Evolutionary conservation across 1,140 invertebrate species (phyloP), one percentile per base, ranked within the genome.

Genomic region (Condylostylus longicornis): DNA sequence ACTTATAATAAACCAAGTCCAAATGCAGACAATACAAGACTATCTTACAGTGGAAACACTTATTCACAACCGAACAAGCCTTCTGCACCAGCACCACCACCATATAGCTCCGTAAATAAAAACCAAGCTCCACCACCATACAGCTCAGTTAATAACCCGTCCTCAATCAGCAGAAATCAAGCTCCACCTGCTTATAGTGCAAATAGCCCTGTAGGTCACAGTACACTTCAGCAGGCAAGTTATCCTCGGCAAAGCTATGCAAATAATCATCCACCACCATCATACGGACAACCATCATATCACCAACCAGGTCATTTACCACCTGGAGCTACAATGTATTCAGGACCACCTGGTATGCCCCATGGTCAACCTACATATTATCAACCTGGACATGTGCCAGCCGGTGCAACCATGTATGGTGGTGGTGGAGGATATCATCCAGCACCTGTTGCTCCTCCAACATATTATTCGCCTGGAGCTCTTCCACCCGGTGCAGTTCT

Each of bases 181-280:
- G 23, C 23, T 25, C 9, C 32, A 12, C 54, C 55, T 1, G 43
- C 55, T 1, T 58, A 59, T 38, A 48, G 51, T 1, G 40, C 50
- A 9, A 35, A 30, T 3, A 54, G 54, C 44, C 44, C 52, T 4
- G 41, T 10, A 2, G 53, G 53, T 9, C 55, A 53, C 1, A 53
- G 55, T 3, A 49, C 37, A 27, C 50, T 55, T 30, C 58, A 58
- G 20, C 54, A 57, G 31, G 56, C 52, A 1, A 44, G 54, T 18
- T 57, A 58, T 50, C 53, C 53, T 4, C 33, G 44, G 5, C 48
- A 48, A 38, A 12, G 34, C 5, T 37, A 37, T 13, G 36, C 42
- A 6, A 38, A 39, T 5, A 38, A 41, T 38, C 36, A 44, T 27
- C 33, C 42, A 4, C 12, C 41, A 6, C 43, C 47, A 8, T 35